Evolutionary conservation across 1,140 invertebrate species (phyloP), one percentile per base, ranked within the genome.

Genomic region (Diabrotica undecimpunctata): DNA sequence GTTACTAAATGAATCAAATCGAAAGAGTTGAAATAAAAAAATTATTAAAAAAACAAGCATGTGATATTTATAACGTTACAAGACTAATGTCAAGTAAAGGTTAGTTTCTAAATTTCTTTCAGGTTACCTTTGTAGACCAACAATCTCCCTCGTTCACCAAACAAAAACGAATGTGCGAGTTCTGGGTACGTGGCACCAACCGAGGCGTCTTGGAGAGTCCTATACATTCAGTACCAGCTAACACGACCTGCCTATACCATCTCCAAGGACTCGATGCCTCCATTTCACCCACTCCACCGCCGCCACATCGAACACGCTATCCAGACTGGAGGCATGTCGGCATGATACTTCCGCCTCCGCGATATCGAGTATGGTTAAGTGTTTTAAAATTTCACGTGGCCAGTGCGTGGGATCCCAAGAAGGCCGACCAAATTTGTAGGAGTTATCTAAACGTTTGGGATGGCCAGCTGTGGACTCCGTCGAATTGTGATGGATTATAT

Each of bases 181-280:
- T 94, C 73, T 92, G 91, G 88, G 83, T 94, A 64, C 83, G 90
- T 60, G 91, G 91, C 0, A 88, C 87, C 0, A 87, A 87, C 0
- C 86, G 87, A 11, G 93, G 93, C 9, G 80, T 92, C 10, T 76
- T 95, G 5, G 88, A 90, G 59, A 92, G 89, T 70, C 92, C 92
- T 0, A 82, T 87, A 61, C 92, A 94, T 75, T 93, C 92, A 0
- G 75, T 94, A 41, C 88, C 92, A 0, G 87, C 90, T 3, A 94
- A 94, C 75, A 93, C 90, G 8, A 94, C 92, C 0, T 95, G 93
- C 74, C 81, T 93, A 5, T 95, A 94, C 78, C 90, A 92, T 74
- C 85, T 95, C 70, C 89, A 92, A 73, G 83, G 84, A 5, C 82
- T 85, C 60, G 84, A 85, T 71, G 83, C 82, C 4, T 79, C 85